phyloP scores from a whole-genome alignment of 2,888 invertebrate species.

The Eupithecia vulgata region DNA sequence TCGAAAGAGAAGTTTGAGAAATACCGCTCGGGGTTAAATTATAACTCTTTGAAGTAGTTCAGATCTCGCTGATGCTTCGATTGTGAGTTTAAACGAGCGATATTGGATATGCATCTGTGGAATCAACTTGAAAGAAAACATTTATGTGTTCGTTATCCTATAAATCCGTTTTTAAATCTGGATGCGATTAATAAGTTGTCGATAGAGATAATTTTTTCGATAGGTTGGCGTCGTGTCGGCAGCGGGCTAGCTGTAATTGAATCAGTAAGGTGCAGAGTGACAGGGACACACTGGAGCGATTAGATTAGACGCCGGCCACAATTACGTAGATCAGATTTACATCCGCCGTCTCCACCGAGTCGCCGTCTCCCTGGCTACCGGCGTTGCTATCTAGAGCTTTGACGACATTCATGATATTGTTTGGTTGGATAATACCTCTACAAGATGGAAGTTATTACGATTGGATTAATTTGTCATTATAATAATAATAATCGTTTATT shows the following conservation, averaged over 20 bases:
- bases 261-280: conserved; percentile 66
- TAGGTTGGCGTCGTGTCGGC: conserved; percentile 41
- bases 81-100: conserved; percentile 27
- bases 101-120: conserved; percentile 14
- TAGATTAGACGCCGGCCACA: conserved; percentile 82
- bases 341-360: conserved; percentile 55
- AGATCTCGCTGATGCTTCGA: conserved; percentile 33
- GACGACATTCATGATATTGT: neutral
- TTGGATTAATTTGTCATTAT: neutral
- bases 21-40: conserved; percentile 67
- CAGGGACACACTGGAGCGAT: conserved; percentile 76
- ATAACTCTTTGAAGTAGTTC: conserved; percentile 46
- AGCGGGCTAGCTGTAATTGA: conserved; percentile 67
- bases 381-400: conserved; percentile 18
- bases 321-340: conserved; percentile 82
- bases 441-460: neutral
- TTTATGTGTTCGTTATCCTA: neutral
- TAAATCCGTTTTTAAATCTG: neutral
- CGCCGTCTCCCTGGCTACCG: conserved; percentile 30
- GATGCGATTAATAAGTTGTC: neutral
- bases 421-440: conserved; percentile 3
- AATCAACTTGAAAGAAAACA: neutral
- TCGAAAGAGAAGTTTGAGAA: conserved; percentile 71
- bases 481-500: no score
- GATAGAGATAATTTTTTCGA: neutral